Evolutionary conservation across 1,140 invertebrate species (phyloP).

Genomic region (Streblospio benedicti): DNA sequence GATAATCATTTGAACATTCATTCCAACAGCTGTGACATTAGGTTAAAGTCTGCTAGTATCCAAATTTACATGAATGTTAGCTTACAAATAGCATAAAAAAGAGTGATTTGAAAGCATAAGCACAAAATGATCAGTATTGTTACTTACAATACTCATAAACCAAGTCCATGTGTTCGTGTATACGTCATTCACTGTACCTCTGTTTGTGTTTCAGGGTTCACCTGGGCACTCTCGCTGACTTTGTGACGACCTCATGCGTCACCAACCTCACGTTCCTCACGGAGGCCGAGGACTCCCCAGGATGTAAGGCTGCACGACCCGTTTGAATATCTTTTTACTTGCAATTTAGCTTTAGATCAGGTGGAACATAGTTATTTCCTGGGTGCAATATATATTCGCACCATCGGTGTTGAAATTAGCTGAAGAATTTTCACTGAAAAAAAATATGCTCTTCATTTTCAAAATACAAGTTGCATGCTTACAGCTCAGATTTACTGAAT

Average conservation of each 20-base stretch:
- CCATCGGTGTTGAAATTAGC: no score
- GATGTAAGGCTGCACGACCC: constrained; percentile 14
- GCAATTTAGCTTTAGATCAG: no score
- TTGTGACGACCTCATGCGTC: constrained; percentile 88
- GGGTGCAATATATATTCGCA: no score
- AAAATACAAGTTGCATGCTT: neutral
- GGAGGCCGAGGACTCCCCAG: constrained; percentile 12
- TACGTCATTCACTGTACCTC: neutral
- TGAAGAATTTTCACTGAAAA: no score
- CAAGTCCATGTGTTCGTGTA: neutral
- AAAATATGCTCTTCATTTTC: neutral
- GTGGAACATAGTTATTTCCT: no score
- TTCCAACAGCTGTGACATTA: no score
- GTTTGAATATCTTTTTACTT: no score
- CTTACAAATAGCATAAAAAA: neutral
- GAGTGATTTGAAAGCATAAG: no score
- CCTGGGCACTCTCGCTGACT: constrained; percentile 80
- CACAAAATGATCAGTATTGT: neutral
- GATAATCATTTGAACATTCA: no score
- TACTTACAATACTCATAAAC: neutral
- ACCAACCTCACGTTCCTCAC: constrained; percentile 87
- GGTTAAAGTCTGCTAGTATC: neutral
- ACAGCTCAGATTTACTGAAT: neutral
- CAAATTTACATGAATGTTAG: neutral
- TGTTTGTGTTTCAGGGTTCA: constrained; percentile 60